Conservation (phyloP, 2,113 vertebrate species). For the Cephalopholis sonnerati region DNA sequence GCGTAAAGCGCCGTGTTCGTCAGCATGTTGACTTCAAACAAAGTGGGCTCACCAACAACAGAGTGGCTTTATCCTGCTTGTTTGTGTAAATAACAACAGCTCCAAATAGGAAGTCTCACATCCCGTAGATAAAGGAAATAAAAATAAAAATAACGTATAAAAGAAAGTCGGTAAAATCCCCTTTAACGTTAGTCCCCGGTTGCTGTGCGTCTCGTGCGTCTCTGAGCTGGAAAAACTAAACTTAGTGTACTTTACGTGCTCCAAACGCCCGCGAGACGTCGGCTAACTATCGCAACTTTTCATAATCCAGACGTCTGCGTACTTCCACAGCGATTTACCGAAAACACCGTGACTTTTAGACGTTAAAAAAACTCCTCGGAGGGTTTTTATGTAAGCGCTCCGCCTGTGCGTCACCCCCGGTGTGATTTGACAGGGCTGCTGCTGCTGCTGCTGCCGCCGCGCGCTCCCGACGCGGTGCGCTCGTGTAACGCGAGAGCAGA, state of each 20-base stretch:
- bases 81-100: not conserved
- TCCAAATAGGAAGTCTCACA: not conserved
- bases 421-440: constrained; percentile 62
- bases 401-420: constrained; percentile 20
- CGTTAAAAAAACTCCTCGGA: constrained; percentile 7
- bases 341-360: not conserved
- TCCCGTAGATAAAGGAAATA: not conserved
- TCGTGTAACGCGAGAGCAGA: constrained; percentile 16
- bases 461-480: constrained; percentile 35
- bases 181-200: not conserved
- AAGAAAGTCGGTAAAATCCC: not conserved
- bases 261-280: not conserved
- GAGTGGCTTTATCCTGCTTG: constrained; percentile 10
- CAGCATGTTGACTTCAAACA: constrained; percentile 65
- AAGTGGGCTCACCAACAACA: not conserved
- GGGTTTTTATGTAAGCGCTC: not conserved
- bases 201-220: constrained; percentile 3
- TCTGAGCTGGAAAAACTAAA: not conserved
- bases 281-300: not conserved
- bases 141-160: not conserved
- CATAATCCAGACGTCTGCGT: not conserved
- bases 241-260: not conserved
- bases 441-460: constrained; percentile 16
- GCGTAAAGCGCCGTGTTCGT: constrained; percentile 79
- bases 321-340: not conserved